Base-by-base conservation (phyloP, 1,140 invertebrate species). In the Atopsyche davidsoni region DNA sequence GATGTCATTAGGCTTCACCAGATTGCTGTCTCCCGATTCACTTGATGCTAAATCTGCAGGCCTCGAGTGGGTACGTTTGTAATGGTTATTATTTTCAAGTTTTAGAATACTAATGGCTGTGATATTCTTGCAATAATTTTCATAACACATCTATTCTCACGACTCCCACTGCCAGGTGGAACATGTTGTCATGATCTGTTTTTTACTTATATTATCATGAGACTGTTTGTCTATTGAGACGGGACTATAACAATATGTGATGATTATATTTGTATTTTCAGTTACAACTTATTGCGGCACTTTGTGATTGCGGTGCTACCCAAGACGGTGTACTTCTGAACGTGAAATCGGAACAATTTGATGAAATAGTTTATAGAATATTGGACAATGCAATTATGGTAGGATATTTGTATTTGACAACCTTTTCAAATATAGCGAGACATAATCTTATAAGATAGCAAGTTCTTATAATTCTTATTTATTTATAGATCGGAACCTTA, bases 251-350 rank as follows among this genome's bases (percentile, higher is more conserved):
- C 16, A 4, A 3, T 14, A 40, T 41, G 10, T 13, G 9, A 31
- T 50, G 3, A 43, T 25, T 4, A 41, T 23, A 6, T 16, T 10
- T 51, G 13, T 53, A 28, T 17, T 34, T 21, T 24, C 51, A 72
- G 70, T 57, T 73, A n/a, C 67, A 69, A 64, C 66, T 70, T 4
- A 60, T 73, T 1, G 63, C 68, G 4, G 66, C 69, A 0, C 46
- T 73, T 4, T 70, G 67, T 39, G 67, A 70, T 43, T 61, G 64
- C 1, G 57, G 55, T 4, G 69, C 70, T 28, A 72, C 68, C 0
- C 67, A 70, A 43, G 66, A 70, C 45, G 55, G 63, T 1, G 64
- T 73, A 0, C 44, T 72, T 6, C 62, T 63, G 22, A 64, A 71
- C 19, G 69, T 74, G 0, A 66, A 64, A 0, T 62, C 67, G 0